Evolutionary conservation across 2,888 invertebrate species (phyloP).

Genomic region (Napeogenes sylphis): DNA sequence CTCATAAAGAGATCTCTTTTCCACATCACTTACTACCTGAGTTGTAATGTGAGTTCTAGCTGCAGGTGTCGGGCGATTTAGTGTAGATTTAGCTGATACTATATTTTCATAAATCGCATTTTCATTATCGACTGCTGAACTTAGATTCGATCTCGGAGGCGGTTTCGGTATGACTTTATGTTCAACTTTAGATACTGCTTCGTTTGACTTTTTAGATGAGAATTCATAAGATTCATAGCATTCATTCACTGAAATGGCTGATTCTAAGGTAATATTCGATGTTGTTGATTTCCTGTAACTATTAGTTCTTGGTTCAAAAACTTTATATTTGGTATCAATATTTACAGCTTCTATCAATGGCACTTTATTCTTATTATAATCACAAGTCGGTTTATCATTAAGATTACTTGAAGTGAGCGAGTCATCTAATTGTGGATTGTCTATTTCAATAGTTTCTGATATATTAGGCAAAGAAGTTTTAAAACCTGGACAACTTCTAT

Average conservation of each 20-base stretch:
- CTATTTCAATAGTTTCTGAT: slow-evolving; percentile 67
- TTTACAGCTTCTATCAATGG: slow-evolving; percentile 52
- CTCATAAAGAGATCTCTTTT: slow-evolving; percentile 57
- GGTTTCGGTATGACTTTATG: slow-evolving; percentile 47
- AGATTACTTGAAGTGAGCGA: slow-evolving; percentile 49
- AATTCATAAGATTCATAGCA: slow-evolving; percentile 68
- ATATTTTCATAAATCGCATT: slow-evolving; percentile 64
- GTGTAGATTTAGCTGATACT: slow-evolving; percentile 38
- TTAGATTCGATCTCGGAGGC: slow-evolving; percentile 51
- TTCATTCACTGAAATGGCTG: slow-evolving; percentile 60
- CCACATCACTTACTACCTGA: slow-evolving; percentile 43
- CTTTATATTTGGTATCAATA: slow-evolving; percentile 46
- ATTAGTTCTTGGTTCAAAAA: slow-evolving; percentile 58
- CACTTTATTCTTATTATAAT: slow-evolving; percentile 36
- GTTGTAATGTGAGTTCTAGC: slow-evolving; percentile 56
- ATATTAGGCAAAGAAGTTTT: slow-evolving; percentile 72
- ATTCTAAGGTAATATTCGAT: slow-evolving; percentile 50
- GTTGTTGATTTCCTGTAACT: slow-evolving; percentile 43
- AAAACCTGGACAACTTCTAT: slow-evolving; percentile 70
- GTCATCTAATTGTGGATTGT: slow-evolving; percentile 50
- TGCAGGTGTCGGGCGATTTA: slow-evolving; percentile 56
- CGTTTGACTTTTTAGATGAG: slow-evolving; percentile 27
- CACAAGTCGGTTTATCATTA: slow-evolving; percentile 45
- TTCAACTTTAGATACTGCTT: slow-evolving; percentile 31
- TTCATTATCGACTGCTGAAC: slow-evolving; percentile 36